Conservation (phyloP, 1,140 invertebrate genomes). For the Drosophila serrata region DNA sequence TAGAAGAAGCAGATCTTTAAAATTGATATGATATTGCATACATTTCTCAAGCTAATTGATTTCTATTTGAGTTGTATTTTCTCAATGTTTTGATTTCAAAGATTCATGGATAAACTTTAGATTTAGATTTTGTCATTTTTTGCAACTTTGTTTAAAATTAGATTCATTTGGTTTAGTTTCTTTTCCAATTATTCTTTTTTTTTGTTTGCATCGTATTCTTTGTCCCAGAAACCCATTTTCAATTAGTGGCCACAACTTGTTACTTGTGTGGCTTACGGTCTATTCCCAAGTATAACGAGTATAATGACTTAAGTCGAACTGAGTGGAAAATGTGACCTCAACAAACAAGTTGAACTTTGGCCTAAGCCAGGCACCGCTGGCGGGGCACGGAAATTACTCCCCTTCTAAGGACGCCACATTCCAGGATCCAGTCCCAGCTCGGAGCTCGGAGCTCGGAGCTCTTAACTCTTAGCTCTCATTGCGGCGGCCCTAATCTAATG, state of each 20-base stretch:
- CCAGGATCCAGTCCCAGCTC: not conserved
- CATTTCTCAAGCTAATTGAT: not conserved
- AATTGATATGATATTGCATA: not conserved
- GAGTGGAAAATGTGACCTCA: constrained; percentile 17
- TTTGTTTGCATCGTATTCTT: too few species aligned
- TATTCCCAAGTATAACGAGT: constrained; percentile 2
- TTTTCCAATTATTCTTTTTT: not conserved
- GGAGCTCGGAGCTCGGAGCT: not conserved
- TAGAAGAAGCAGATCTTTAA: not conserved
- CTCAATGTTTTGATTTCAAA: not conserved
- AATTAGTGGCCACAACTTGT: constrained; percentile 12
- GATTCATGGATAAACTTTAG: not conserved
- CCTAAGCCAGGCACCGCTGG: not conserved
- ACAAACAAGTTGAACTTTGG: constrained; percentile 32
- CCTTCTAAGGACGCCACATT: constrained; percentile 5
- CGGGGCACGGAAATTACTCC: constrained; percentile 8
- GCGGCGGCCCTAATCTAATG: constrained; percentile 67
- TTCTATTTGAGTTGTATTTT: not conserved
- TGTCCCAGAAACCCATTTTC: not conserved
- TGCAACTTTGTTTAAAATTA: not conserved
- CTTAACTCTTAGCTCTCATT: constrained; percentile 2
- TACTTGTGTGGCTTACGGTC: constrained; percentile 11
- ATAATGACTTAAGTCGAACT: constrained; percentile 12
- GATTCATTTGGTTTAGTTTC: not conserved
- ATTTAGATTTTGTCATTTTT: not conserved